phyloP scores from a whole-genome alignment of 2,113 vertebrate species.

The Phoenicopterus ruber region DNA sequence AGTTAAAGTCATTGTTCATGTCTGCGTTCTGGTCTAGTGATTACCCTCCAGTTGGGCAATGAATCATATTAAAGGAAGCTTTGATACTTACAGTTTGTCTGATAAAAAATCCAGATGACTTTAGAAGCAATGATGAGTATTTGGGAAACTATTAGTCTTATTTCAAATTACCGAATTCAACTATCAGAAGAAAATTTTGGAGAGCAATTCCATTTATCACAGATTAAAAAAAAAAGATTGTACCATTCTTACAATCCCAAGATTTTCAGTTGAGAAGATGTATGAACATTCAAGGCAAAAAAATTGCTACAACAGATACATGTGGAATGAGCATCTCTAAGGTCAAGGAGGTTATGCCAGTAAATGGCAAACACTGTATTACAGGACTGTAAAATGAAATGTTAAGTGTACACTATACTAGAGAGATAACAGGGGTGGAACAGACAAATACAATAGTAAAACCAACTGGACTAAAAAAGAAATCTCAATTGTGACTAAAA shows the following conservation, averaged over 20 bases:
- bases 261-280: background rate
- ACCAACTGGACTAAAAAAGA: background rate
- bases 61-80: conserved; percentile 31
- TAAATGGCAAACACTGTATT: background rate
- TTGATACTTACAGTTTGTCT: conserved; percentile 5
- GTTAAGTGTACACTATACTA: background rate
- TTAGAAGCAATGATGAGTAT: conserved; percentile 22
- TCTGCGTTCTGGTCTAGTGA: conserved; percentile 16
- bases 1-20: conserved; percentile 54
- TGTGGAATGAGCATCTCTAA: background rate
- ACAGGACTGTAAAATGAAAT: background rate
- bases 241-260: background rate
- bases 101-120: conserved; percentile 45
- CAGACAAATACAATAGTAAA: background rate
- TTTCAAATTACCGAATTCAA: conserved; percentile 19
- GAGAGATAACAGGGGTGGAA: background rate
- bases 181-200: background rate
- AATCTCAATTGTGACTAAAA: background rate
- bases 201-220: background rate
- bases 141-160: conserved; percentile 12
- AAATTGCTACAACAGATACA: background rate
- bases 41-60: conserved; percentile 5
- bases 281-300: background rate
- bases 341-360: background rate
- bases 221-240: background rate